Base-by-base conservation (phyloP, 2,888 invertebrate genomes). In the Slavum lentiscoides region DNA sequence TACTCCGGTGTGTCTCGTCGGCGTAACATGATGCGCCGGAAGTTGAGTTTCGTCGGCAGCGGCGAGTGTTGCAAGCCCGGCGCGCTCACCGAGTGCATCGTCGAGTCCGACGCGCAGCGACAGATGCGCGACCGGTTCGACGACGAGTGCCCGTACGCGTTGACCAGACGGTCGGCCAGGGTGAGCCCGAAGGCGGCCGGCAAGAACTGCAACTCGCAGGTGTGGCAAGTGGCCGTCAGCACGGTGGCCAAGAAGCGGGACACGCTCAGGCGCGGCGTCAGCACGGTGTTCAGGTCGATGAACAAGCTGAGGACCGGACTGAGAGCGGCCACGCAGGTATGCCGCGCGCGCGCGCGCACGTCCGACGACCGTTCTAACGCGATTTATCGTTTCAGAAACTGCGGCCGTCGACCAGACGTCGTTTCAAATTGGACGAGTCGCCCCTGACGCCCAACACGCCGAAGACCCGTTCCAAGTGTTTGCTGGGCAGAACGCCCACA, bases 401-500 rank as follows among this genome's bases (percentile, higher is more conserved):
- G 15, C 59, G 82, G 6, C 74, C 81, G 2, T 23, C 82, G 0
- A 82, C 82, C 15, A 73, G 82, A 23, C 81, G 82, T 21, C 81
- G 82, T 23, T 81, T 74, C 55, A 73, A 81, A 74, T 70, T 82
- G 37, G 69, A 82, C 19, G 82, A 82, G 21, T 82, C 82, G 1
- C 82, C 82, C 1, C 13, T 76, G 21, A 82, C 74, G 66, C 82
- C 82, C 6, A 74, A 70, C 9, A 83, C 83, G 4, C 83, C 83
- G 0, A 82, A 82, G 53, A 82, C 76, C 15, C 62, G 74, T 23
- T 82, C 83, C 8, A 83, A 82, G 19, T 76, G 80, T 62, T 73
- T 83, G n/a, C 49, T 91, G 55, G 91, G 90, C 8, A 87, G 91
- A 62, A 92, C 92, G 39, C 93, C 93, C 0, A 91, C 92, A 0